Evolutionary conservation across 2,113 vertebrate genomes (phyloP), one percentile per base, ranked within the genome.

Genomic region (Eptesicus fuscus): DNA sequence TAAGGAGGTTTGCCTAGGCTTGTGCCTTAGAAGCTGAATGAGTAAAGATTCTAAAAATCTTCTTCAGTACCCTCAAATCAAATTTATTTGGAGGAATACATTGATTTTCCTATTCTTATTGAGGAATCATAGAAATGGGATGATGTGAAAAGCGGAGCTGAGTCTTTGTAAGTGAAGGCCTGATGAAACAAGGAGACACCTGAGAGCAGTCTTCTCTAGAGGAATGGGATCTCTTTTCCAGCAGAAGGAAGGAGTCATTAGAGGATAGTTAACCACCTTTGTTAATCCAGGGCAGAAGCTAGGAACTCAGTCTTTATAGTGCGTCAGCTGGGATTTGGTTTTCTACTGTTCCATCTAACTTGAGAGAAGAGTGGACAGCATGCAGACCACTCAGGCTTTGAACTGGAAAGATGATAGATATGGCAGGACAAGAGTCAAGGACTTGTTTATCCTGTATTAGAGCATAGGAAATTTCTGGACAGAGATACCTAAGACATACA

Each of bases 121-220:
- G 70, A 74, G 35, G 40, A 49, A 4, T 56, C 56, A 25, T 20
- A 47, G 32, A 32, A 23, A 18, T 65, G 74, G 28, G 11, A 44
- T 44, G n/a, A 37, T 51, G n/a, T 8, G 18, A 59, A n/a, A 11
- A 32, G n/a, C 20, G 47, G 49, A 70, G 9, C 18, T 44, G 69
- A 44, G 78, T 42, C 2, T 40, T n/a, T 47, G 16, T 35, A 42
- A 71, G 35, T 16, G 30, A 88, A 87, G n/a, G 8, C 30, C 22
- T 74, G 44, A 22, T 37, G 47, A 89, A 82, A 47, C 10, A 67
- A 1, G 9, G 25, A 9, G 53, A 56, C 35, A 3, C 23, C 30
- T 12, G 35, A 40, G 20, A 47, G 25, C 1, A 49, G 9, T 8
- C 1, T 69, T 53, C 10, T 11, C 4, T 9, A 0, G 2, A 10